Evolutionary conservation across 2,888 invertebrate species (phyloP).

Genomic region (Corbicula japonica): DNA sequence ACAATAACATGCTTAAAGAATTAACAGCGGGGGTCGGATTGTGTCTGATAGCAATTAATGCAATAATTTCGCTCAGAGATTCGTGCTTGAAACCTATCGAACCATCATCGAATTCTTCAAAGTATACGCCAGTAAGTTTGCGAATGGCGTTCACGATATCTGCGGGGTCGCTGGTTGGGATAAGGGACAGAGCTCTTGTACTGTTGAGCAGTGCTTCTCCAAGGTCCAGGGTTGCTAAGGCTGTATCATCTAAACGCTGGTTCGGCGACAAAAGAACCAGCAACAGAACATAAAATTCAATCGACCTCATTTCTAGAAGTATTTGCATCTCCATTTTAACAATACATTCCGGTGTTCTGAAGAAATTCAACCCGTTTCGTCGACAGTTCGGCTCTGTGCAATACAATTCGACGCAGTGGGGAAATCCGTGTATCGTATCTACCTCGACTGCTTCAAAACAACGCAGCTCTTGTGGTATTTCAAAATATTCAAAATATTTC

Average conservation of each 20-base stretch:
- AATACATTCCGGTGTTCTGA: conserved; percentile 19
- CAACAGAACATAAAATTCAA: background rate
- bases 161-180: background rate
- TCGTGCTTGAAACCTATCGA: conserved; percentile 33
- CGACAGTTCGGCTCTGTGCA: conserved; percentile 30
- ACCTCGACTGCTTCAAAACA: background rate
- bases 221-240: background rate
- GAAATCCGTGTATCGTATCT: conserved; percentile 34
- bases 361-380: conserved; percentile 19
- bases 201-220: background rate
- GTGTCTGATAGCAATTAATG: conserved; percentile 12
- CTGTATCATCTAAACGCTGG: background rate
- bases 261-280: background rate
- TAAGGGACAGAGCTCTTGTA: background rate
- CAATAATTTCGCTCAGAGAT: conserved; percentile 34
- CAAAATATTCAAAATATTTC: conserved; percentile 29
- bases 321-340: conserved; percentile 34
- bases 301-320: background rate
- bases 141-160: background rate
- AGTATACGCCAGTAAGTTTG: conserved; percentile 6
- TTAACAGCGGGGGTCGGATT: conserved; percentile 10
- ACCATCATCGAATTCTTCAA: conserved; percentile 2
- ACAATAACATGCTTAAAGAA: background rate
- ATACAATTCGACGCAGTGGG: conserved; percentile 46
- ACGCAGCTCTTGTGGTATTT: background rate